Percentiles rank a stretch among this genome's conserved stretches.
phyloP scores from a whole-genome alignment of 2,797 vertebrate genomes.

The Sitta carolinensis region DNA sequence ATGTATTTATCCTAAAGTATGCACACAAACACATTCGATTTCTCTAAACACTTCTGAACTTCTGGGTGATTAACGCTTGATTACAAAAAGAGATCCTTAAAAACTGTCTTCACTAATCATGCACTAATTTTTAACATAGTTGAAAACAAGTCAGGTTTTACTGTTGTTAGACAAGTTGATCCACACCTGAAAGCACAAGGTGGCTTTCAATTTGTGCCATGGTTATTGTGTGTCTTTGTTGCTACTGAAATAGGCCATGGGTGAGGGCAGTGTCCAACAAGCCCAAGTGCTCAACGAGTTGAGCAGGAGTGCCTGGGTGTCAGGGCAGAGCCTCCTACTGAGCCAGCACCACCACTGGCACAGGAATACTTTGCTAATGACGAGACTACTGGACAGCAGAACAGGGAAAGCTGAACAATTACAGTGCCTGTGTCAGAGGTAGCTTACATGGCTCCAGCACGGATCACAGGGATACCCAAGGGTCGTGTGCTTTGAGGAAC shows the following conservation, averaged over 20 bases:
- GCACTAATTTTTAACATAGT: not conserved
- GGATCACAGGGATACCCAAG: not conserved
- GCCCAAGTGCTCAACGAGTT: not conserved
- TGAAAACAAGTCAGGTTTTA: slow-evolving; percentile 30
- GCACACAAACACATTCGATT: not conserved
- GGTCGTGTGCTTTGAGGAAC: not conserved
- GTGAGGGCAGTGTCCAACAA: not conserved
- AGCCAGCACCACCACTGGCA: not conserved
- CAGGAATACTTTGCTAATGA: not conserved
- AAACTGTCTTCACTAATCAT: not conserved
- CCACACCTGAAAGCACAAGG: not conserved
- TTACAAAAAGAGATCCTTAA: not conserved
- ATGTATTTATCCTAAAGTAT: not conserved
- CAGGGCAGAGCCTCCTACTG: not conserved
- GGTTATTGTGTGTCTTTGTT: not conserved
- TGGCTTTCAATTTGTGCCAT: slow-evolving; percentile 6
- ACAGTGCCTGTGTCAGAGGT: accelerated
- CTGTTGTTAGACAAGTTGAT: slow-evolving; percentile 25
- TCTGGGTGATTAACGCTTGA: not conserved
- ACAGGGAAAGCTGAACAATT: not conserved
- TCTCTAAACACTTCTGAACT: slow-evolving; percentile 32
- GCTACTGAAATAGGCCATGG: not conserved
- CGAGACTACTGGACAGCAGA: not conserved
- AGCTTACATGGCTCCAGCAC: not conserved
- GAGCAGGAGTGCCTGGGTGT: not conserved